These are phyloP conservation scores for Cepphus grylle DNA, from an alignment of 2,113 vertebrate genomes.

Conservation along the genomic window DNA sequence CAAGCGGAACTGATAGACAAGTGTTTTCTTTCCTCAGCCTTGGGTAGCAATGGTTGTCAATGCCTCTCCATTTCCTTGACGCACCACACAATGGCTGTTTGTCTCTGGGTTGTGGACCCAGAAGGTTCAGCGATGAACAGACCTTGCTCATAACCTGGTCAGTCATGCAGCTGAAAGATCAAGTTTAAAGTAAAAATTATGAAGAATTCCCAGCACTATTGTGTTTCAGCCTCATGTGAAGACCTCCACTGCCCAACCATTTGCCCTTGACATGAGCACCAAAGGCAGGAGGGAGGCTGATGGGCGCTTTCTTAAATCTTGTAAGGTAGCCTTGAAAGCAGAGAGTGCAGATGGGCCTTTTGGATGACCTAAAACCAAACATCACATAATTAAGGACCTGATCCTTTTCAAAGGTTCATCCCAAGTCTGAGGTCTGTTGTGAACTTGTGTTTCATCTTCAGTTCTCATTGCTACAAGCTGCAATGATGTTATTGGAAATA, in stretches of 20 bases:
- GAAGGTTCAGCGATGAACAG: conserved; percentile 72
- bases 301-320: conserved; percentile 47
- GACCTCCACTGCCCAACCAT: neutral
- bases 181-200: conserved; percentile 86
- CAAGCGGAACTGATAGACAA: conserved; percentile 39
- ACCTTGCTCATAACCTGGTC: conserved; percentile 81
- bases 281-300: conserved; percentile 74
- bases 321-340: conserved; percentile 51
- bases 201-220: conserved; percentile 86
- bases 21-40: neutral
- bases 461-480: neutral
- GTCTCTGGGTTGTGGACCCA: conserved; percentile 80
- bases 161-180: conserved; percentile 88
- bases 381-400: neutral
- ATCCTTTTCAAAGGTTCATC: neutral
- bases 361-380: neutral
- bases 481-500: neutral
- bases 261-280: conserved; percentile 43
- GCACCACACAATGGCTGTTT: conserved; percentile 80
- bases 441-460: neutral
- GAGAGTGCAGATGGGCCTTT: neutral
- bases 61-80: conserved; percentile 69
- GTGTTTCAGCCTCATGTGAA: conserved; percentile 76
- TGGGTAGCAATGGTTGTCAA: conserved; percentile 59
- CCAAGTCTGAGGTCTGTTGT: neutral